phyloP scores from a whole-genome alignment of 2,797 vertebrate species.

The Fistularia tabacaria region DNA sequence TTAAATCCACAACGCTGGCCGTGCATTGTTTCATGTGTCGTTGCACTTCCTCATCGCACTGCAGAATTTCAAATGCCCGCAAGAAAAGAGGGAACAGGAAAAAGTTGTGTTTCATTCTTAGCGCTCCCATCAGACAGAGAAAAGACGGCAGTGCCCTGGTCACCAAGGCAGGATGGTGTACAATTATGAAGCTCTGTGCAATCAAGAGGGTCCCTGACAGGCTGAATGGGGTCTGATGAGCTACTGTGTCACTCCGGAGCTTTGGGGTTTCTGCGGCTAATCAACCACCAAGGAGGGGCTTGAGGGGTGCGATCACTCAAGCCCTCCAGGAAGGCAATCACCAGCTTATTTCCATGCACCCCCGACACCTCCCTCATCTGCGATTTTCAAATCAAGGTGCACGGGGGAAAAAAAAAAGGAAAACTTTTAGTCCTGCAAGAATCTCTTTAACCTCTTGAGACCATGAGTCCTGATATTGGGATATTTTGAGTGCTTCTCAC shows the following conservation, averaged over 20 bases:
- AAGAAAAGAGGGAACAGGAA: slow-evolving; percentile 8
- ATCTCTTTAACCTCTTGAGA: too few species aligned
- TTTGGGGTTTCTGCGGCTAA: slow-evolving; percentile 68
- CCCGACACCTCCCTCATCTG: slow-evolving; percentile 18
- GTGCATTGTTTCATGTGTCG: too few species aligned
- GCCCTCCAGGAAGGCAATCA: slow-evolving; percentile 75
- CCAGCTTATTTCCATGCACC: slow-evolving; percentile 63
- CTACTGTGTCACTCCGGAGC: slow-evolving; percentile 60
- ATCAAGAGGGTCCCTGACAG: slow-evolving; percentile 70
- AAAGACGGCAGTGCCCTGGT: slow-evolving; percentile 28
- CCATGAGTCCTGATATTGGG: not conserved
- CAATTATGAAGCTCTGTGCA: slow-evolving; percentile 65
- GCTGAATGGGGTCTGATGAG: slow-evolving; percentile 65
- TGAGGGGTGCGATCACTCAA: slow-evolving; percentile 59
- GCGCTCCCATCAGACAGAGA: slow-evolving; percentile 11
- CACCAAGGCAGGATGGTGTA: slow-evolving; percentile 30
- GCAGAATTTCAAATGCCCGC: not conserved
- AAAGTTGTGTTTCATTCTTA: slow-evolving; percentile 1
- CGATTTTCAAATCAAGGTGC: slow-evolving; percentile 67
- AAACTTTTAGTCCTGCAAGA: too few species aligned
- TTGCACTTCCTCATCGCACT: not conserved
- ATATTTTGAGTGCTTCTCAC: not conserved
- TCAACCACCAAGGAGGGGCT: slow-evolving; percentile 71
- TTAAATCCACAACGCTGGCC: too few species aligned
- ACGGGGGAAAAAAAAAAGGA: slow-evolving; percentile 44